Conservation (phyloP, 2,888 invertebrate species). For the Bembecia ichneumoniformis region DNA sequence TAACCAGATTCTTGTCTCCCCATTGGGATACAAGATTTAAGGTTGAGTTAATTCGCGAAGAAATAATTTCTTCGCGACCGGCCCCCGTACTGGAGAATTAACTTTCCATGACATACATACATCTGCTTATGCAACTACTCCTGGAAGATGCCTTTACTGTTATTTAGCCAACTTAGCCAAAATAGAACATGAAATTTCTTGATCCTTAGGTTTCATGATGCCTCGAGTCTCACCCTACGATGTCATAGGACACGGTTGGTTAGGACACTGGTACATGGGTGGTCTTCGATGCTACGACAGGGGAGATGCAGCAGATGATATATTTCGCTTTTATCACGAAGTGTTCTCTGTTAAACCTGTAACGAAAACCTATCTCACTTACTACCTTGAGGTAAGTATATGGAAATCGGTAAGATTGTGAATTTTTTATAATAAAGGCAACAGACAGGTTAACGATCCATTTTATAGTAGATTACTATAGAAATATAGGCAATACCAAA, state of each 20-base stretch:
- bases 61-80: too few relatives aligned
- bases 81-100: too few relatives aligned
- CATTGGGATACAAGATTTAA: too few relatives aligned
- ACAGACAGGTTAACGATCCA: too few relatives aligned
- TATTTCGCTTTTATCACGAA: conserved; percentile 55
- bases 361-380: conserved; percentile 25
- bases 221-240: conserved; percentile 32
- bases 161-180: too few relatives aligned
- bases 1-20: too few relatives aligned
- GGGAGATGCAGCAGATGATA: conserved; percentile 33
- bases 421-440: background rate
- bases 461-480: background rate
- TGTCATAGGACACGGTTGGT: conserved; percentile 33
- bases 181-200: too few relatives aligned
- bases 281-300: conserved; percentile 50
- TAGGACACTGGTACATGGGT: conserved; percentile 61
- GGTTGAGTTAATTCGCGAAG: too few relatives aligned
- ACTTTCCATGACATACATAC: too few relatives aligned
- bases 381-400: conserved; percentile 44
- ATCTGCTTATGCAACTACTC: too few relatives aligned
- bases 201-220: conserved; percentile 39
- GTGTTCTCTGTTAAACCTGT: conserved; percentile 38
- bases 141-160: too few relatives aligned
- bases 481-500: background rate
- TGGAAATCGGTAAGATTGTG: too few relatives aligned